phyloP scores from a whole-genome alignment of 2,888 invertebrate genomes.

The Mayetiola destructor region DNA sequence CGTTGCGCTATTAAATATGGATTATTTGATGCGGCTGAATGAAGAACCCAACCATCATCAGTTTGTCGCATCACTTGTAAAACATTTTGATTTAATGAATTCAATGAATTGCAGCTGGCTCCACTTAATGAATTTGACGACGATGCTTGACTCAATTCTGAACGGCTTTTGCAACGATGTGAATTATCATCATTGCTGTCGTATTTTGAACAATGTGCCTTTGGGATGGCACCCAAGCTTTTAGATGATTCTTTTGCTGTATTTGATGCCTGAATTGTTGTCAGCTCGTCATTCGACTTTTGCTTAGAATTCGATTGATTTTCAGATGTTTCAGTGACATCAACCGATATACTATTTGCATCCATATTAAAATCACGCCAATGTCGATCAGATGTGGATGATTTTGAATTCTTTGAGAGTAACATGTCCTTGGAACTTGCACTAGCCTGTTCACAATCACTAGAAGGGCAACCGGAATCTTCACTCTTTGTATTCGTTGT shows the following conservation, averaged over 20 bases:
- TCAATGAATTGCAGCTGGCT: constrained; percentile 31
- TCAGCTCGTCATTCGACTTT: neutral
- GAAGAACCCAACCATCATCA: constrained; percentile 22
- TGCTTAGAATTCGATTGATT: neutral
- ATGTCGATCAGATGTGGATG: constrained; percentile 21
- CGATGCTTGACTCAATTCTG: constrained; percentile 46
- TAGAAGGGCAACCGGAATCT: constrained; percentile 36
- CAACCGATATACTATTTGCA: constrained; percentile 13
- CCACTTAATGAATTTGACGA: constrained; percentile 43
- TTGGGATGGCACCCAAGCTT: constrained; percentile 23
- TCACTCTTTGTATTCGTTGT: constrained; percentile 28
- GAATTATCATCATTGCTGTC: constrained; percentile 32
- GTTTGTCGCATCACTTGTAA: constrained; percentile 10
- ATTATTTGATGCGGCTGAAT: constrained; percentile 16
- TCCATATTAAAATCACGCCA: constrained; percentile 15
- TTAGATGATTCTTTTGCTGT: constrained; percentile 8
- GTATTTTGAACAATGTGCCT: constrained; percentile 20
- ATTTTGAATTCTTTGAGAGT: constrained; percentile 31
- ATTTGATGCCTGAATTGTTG: neutral
- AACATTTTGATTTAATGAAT: constrained; percentile 26
- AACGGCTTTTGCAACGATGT: constrained; percentile 45
- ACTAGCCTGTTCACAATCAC: constrained; percentile 45
- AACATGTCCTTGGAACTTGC: constrained; percentile 57
- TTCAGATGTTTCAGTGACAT: constrained; percentile 4
- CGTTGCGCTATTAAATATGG: neutral